These are phyloP conservation scores for Oreamnos americanus DNA, from an alignment of 2,113 vertebrate genomes.

Conservation along the genomic window DNA sequence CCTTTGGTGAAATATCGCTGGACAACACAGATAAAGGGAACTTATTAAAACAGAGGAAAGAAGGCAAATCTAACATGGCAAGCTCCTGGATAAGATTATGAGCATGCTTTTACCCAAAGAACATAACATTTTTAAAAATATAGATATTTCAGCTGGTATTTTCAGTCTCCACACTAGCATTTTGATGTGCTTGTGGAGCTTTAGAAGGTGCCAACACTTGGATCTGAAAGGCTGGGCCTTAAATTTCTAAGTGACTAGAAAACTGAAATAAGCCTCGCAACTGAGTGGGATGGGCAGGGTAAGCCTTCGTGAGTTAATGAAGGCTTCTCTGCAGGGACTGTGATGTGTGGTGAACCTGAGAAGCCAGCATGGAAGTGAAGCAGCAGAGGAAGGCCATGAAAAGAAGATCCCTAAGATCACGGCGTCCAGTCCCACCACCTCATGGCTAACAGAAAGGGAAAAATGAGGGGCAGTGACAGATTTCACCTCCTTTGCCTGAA, in stretches of 20 bases:
- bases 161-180: neutral
- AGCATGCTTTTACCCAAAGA: neutral
- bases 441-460: neutral
- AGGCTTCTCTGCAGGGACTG: neutral
- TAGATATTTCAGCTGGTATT: neutral
- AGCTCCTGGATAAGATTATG: neutral
- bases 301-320: neutral
- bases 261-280: neutral
- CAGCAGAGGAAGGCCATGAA: neutral
- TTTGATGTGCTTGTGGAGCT: neutral
- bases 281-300: neutral
- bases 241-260: neutral
- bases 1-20: neutral
- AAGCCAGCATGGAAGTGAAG: neutral
- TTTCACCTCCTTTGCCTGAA: neutral
- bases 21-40: neutral
- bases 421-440: fast-evolving
- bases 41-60: neutral
- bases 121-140: neutral
- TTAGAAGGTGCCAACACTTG: neutral
- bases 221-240: neutral
- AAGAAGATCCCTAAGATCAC: neutral
- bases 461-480: neutral
- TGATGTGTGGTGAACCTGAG: neutral
- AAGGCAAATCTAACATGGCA: neutral